Conservation (phyloP, 2,888 invertebrate genomes). For the Rhagophthalmus giganteus region DNA sequence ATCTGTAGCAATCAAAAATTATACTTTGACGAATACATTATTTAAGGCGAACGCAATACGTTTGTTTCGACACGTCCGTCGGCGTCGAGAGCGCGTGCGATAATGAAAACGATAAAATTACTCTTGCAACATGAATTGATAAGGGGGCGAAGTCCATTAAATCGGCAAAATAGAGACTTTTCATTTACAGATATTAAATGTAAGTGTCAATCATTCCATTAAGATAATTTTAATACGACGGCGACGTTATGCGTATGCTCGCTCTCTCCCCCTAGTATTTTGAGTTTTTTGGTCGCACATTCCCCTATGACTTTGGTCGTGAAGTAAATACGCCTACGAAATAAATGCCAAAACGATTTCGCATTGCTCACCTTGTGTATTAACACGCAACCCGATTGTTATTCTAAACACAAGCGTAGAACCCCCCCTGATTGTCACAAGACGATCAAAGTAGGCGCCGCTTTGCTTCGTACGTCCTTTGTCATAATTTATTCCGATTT, state of each 20-base stretch:
- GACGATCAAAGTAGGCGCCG: constrained; percentile 51
- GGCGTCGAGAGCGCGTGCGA: too few species aligned
- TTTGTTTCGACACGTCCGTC: too few species aligned
- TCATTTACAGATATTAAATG: constrained; percentile 44
- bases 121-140: constrained; percentile 33
- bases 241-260: constrained; percentile 40
- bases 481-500: constrained; percentile 6
- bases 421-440: constrained; percentile 48
- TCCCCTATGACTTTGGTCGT: constrained; percentile 11
- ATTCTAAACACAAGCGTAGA: constrained; percentile 42
- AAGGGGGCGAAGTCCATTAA: constrained; percentile 50
- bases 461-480: too few species aligned
- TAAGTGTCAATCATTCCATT: constrained; percentile 53
- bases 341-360: constrained; percentile 8
- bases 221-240: constrained; percentile 49
- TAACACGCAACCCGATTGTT: constrained; percentile 43
- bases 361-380: constrained; percentile 3
- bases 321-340: constrained; percentile 10
- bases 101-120: constrained; percentile 12
- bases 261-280: constrained; percentile 23
- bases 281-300: constrained; percentile 13
- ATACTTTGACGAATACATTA: background rate
- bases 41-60: too few species aligned
- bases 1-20: constrained; percentile 8
- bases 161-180: constrained; percentile 32